Base-by-base conservation (phyloP, 2,113 vertebrate genomes). In the Anseranas semipalmata region DNA sequence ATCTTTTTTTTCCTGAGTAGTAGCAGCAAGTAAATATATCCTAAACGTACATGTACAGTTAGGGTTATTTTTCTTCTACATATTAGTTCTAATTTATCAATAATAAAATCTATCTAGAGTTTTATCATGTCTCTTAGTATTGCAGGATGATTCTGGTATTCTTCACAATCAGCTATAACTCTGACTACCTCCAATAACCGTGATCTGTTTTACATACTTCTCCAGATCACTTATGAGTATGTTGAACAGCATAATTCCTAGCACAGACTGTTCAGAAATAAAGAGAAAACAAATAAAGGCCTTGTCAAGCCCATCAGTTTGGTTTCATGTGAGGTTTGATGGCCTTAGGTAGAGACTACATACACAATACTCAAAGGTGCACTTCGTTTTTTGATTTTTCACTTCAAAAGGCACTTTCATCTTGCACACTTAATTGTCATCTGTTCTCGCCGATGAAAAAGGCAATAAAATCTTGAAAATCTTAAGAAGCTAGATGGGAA, bases 371-470 rank as follows among this genome's bases (percentile, higher is more conserved):
- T 87, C n/a, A 56, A 73, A 93, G 91, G 66, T 60, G 48, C 39
- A n/a, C 21, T 91, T 89, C 35, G 65, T 27, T 56, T 91, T 95
- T 86, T 87, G 22, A 85, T 89, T 82, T 79, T 93, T 66, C 5
- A 10, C 74, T 95, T 97, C 87, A 89, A 85, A 89, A 85, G 68
- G 24, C 28, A 50, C 84, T 96, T 95, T 89, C 43, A 91, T 96
- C 91, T 94, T 70, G 43, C 35, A 65, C 30, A 32, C 16, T 62
- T 72, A 86, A 60, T 95, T 96, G 91, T 77, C 62, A 41, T 79
- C 43, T 56, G 33, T 65, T 93, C 59, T 83, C 89, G 75, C 24
- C 32, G 73, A 37, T 50, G 41, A 70, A 85, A 89, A 71, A 48
- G 12, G 10, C 46, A 89, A 63, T 90, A 59, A 81, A 89, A 85